These are phyloP conservation scores for Eulemur albifrons DNA, from an alignment of 2,797 vertebrate genomes.

Conservation along the genomic window DNA sequence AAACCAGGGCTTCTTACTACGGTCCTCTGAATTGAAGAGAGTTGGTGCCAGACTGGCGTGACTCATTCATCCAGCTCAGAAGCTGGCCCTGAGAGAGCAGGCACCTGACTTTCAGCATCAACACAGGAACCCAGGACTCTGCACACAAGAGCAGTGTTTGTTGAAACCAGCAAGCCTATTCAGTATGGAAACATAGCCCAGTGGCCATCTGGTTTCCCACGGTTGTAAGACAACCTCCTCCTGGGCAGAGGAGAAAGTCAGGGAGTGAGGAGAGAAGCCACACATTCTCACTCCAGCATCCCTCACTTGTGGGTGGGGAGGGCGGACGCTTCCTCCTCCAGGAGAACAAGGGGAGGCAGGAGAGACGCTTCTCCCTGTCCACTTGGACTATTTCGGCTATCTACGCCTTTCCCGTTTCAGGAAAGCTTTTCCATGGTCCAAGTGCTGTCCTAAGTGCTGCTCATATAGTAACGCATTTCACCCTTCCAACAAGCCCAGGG, in stretches of 20 bases:
- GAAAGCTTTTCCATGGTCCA: not conserved
- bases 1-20: not conserved
- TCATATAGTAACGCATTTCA: not conserved
- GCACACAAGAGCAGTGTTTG: not conserved
- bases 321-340: not conserved
- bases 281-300: not conserved
- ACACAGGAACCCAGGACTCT: not conserved
- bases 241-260: not conserved
- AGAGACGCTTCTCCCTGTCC: not conserved
- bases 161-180: not conserved
- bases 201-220: not conserved
- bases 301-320: not conserved
- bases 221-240: not conserved
- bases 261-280: not conserved
- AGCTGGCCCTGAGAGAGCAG: not conserved
- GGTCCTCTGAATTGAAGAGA: not conserved
- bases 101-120: not conserved
- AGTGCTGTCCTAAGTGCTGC: not conserved
- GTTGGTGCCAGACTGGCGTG: rapidly evolving
- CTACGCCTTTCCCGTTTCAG: not conserved
- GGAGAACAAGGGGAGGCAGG: not conserved
- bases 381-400: not conserved
- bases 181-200: not conserved
- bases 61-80: not conserved
- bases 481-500: not conserved